Evolutionary conservation across 2,797 vertebrate genomes (phyloP).

Genomic region (Rhabdophis nuchalis): DNA sequence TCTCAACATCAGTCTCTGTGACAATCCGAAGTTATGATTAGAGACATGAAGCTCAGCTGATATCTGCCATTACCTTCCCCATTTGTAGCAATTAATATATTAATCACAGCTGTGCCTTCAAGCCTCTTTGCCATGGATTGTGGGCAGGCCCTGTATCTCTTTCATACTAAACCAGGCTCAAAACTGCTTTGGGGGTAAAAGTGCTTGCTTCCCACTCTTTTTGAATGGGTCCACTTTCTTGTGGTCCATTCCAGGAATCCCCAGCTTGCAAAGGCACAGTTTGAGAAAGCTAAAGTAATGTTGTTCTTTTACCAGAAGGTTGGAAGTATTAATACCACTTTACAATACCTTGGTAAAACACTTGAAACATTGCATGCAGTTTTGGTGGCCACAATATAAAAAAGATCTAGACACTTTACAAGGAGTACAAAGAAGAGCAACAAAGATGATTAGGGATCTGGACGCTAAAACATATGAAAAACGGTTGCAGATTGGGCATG

Average conservation of each 20-base stretch:
- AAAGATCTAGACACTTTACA: neutral
- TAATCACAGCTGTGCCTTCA: constrained; percentile 6
- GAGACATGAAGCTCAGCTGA: constrained; percentile 1
- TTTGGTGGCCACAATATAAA: neutral
- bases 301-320: neutral
- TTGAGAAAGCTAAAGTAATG: neutral
- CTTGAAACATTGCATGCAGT: neutral
- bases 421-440: neutral
- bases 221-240: no score
- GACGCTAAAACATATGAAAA: neutral
- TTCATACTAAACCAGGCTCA: neutral
- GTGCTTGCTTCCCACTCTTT: neutral
- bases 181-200: neutral
- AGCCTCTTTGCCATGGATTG: neutral
- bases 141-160: neutral
- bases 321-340: no score
- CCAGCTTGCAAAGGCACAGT: neutral
- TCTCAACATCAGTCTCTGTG: neutral
- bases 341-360: no score
- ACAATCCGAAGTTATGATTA: neutral
- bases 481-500: neutral
- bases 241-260: neutral
- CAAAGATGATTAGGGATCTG: neutral
- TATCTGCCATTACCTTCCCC: neutral
- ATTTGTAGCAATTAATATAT: neutral